phyloP scores from a whole-genome alignment of 2,888 invertebrate genomes.

The Campaea margaritaria region DNA sequence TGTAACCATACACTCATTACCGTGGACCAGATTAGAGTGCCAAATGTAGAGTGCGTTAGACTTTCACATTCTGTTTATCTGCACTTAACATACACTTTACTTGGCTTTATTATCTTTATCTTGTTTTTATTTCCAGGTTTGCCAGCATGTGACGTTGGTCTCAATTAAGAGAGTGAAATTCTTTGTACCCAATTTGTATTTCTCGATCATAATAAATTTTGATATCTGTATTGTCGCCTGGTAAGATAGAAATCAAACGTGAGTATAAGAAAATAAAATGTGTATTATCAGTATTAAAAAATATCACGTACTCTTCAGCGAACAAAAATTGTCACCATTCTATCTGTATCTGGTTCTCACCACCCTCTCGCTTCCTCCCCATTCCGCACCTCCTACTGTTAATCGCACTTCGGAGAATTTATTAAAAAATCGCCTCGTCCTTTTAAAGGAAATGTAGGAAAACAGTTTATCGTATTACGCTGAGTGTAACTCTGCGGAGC shows the following conservation, averaged over 20 bases:
- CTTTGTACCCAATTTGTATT: too few relatives aligned
- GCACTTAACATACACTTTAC: too few relatives aligned
- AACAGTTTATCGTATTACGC: constrained; percentile 30
- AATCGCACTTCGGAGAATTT: constrained; percentile 71
- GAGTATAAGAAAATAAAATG: neutral
- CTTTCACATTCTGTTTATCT: too few relatives aligned
- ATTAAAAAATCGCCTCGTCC: constrained; percentile 67
- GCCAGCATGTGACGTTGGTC: too few relatives aligned
- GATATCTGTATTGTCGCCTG: too few relatives aligned
- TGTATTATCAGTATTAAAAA: constrained; percentile 6
- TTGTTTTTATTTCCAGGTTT: too few relatives aligned
- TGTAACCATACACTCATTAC: too few relatives aligned
- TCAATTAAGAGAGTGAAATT: too few relatives aligned
- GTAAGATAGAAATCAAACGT: neutral
- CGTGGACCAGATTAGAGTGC: too few relatives aligned
- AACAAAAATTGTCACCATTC: constrained; percentile 23
- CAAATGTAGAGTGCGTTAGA: too few relatives aligned
- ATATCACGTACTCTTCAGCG: constrained; percentile 14
- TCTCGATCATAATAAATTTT: too few relatives aligned
- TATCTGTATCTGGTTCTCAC: constrained; percentile 24
- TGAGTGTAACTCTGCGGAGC: constrained; percentile 5
- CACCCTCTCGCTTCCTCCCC: constrained; percentile 34
- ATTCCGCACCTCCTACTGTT: constrained; percentile 66
- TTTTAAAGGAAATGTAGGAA: constrained; percentile 44
- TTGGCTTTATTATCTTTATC: too few relatives aligned